Conservation (phyloP, 2,797 vertebrate species). For the Sebastes itinus region DNA sequence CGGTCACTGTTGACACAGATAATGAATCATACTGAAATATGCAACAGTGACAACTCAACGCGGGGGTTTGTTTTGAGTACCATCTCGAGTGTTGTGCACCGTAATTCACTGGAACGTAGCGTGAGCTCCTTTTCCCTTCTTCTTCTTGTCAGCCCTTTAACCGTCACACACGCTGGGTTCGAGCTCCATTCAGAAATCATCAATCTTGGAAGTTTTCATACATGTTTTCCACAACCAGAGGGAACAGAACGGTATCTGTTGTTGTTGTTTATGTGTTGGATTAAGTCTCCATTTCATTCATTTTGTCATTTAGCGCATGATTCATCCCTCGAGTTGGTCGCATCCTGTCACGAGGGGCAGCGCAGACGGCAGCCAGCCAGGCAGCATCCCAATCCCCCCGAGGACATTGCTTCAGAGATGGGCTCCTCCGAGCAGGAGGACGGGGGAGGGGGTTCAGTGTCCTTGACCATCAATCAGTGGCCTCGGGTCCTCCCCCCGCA, state of each 20-base stretch:
- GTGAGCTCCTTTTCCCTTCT: background rate
- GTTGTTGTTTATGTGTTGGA: background rate
- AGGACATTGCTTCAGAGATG: conserved; percentile 61
- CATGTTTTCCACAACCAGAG: background rate
- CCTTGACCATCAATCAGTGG: conserved; percentile 86
- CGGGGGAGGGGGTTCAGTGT: conserved; percentile 74
- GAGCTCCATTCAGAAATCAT: conserved; percentile 11
- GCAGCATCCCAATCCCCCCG: conserved; percentile 65
- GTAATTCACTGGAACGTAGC: conserved; percentile 30
- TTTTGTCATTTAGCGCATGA: conserved; percentile 41
- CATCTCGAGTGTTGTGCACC: conserved; percentile 26
- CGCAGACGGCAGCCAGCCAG: conserved; percentile 54
- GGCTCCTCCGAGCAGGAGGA: conserved; percentile 52
- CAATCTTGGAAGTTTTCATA: background rate
- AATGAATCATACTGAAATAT: conserved; percentile 73
- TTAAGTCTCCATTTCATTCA: conserved; percentile 19
- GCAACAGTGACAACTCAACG: conserved; percentile 48
- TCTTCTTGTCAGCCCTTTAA: background rate
- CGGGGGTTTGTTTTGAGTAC: conserved; percentile 42
- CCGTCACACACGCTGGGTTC: background rate
- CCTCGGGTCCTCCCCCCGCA: conserved; percentile 71
- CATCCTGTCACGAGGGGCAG: conserved; percentile 49
- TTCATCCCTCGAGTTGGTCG: conserved; percentile 39
- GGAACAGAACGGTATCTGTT: background rate
- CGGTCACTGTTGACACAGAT: conserved; percentile 64